A percentile compares a stretch with the other conserved stretches of the same genome.
Conservation (phyloP, 1,140 invertebrate species). For the Drosophila nebulosa region DNA sequence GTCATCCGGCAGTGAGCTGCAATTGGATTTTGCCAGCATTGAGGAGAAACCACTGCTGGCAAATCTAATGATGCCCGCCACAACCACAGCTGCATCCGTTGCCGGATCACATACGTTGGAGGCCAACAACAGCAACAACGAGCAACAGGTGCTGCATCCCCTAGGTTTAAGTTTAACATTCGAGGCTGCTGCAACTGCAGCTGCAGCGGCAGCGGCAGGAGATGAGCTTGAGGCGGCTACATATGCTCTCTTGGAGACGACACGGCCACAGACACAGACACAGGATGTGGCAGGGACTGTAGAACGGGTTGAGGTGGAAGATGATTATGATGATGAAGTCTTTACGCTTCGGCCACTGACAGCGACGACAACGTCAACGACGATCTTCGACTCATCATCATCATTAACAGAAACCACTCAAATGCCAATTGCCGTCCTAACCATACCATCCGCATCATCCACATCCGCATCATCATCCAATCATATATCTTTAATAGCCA, state of each 20-base stretch:
- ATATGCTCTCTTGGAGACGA: constrained; percentile 27
- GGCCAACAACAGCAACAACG: constrained; percentile 43
- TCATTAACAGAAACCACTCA: constrained; percentile 18
- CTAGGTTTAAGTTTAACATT: constrained; percentile 60
- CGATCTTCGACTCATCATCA: constrained; percentile 16
- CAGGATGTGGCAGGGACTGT: background rate
- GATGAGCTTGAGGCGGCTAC: constrained; percentile 35
- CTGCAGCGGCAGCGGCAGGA: constrained; percentile 43
- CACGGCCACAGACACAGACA: no score
- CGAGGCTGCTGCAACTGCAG: constrained; percentile 42
- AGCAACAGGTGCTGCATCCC: constrained; percentile 79
- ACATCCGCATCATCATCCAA: constrained; percentile 1
- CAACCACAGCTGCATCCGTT: constrained; percentile 14
- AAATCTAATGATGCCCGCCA: constrained; percentile 37
- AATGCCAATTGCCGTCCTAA: constrained; percentile 45
- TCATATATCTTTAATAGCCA: constrained; percentile 38
- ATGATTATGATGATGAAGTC: constrained; percentile 32
- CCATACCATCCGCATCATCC: constrained; percentile 35
- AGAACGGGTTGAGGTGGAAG: constrained; percentile 4
- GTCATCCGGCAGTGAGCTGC: constrained; percentile 25
- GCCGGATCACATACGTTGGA: constrained; percentile 10
- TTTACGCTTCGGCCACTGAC: constrained; percentile 35
- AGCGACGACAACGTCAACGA: constrained; percentile 16
- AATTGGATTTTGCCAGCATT: constrained; percentile 42
- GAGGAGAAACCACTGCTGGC: constrained; percentile 44